Evolutionary conservation across 2,113 vertebrate species (phyloP), one percentile per base, ranked within the genome.

Genomic region (Mionectes macconnelli): DNA sequence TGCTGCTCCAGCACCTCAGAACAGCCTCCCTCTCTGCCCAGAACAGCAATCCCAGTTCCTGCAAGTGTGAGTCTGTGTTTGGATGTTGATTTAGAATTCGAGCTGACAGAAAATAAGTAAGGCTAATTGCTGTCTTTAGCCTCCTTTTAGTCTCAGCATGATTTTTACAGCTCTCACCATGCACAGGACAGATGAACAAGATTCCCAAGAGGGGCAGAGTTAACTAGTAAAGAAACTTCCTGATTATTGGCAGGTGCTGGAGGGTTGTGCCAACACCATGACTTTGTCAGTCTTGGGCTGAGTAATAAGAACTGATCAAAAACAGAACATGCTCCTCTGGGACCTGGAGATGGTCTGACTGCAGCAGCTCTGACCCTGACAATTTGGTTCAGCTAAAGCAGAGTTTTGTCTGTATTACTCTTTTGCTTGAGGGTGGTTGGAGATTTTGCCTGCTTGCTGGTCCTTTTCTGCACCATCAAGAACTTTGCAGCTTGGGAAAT

Each of bases 221-320:
- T 94, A 73, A 83, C 69, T 59, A 62, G 82, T 31, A 62, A 55
- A 89, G 70, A 91, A 88, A 88, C 67, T 42, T 93, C 52, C 70
- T 55, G 68, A 33, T 82, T 82, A 69, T 83, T 95, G 94, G 53
- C 85, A 90, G 96, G 77, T 92, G 91, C 93, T 52, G 77, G 69
- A 85, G 56, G 33, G 59, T 63, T 94, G 52, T 83, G 62, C 49
- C 69, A 52, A 37, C 52, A 8, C 55, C 33, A 47, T 47, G 78
- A 66, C 45, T 69, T 86, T 63, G 67, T 80, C 88, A 75, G 0
- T 63, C 47, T 91, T 89, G 72, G 74, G 23, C 42, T 75, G n/a
- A 89, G 21, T 68, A 77, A 66, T 62, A 63, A 17, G 6, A 77
- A 94, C 69, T 35, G 39, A 75, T 68, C 33, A 49, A 94, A 70